Base-by-base conservation (phyloP, 2,113 vertebrate genomes). In the Rhinoptilus africanus region DNA sequence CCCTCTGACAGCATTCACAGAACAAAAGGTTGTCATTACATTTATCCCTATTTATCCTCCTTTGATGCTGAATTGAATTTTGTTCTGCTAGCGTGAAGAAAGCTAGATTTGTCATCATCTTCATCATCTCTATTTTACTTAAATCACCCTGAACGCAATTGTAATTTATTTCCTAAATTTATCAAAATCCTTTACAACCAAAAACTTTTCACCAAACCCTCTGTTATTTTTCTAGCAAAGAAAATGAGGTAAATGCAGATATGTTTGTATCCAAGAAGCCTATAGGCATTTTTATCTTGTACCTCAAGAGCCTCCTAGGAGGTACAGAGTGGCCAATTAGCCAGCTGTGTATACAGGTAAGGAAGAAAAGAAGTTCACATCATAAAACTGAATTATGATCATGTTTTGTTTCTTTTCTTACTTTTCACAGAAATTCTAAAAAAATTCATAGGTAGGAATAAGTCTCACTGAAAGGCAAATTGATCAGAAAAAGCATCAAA, bases 11-110 rank as follows among this genome's bases (percentile, higher is more conserved):
- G 90, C 76, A 89, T 54, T 72, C 89, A 90, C 15, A 88, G 94
- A 91, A 95, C 93, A 96, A 95, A 97, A 96, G 85, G 39, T 68
- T 95, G 56, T 47, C 48, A 73, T 93, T 96, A 66, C 62, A 87
- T 81, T 92, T 93, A 92, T 97, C 73, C 54, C 67, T 94, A 74
- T 94, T 96, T 93, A 94, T 94, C 48, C 74, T 94, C 73, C 81
- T 96, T 94, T 85, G 87, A 96, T n/a, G 56, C 45, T 83, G 68
- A 93, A 93, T 5, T 94, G 74, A 81, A 79, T 96, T 96, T 90
- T 78, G 75, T 54, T 91, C 95, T 93, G 74, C 84, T 68, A 79
- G 37, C 4, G 1, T 71, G 94, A 79, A 83, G 84, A 86, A 63
- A 73, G 35, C 60, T 63, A 30, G 67, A 57, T 71, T 69, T 92